Percentiles rank a stretch among this genome's conserved stretches.
phyloP scores from a whole-genome alignment of 2,888 invertebrate species.

The Ditylenchus weischeri region DNA sequence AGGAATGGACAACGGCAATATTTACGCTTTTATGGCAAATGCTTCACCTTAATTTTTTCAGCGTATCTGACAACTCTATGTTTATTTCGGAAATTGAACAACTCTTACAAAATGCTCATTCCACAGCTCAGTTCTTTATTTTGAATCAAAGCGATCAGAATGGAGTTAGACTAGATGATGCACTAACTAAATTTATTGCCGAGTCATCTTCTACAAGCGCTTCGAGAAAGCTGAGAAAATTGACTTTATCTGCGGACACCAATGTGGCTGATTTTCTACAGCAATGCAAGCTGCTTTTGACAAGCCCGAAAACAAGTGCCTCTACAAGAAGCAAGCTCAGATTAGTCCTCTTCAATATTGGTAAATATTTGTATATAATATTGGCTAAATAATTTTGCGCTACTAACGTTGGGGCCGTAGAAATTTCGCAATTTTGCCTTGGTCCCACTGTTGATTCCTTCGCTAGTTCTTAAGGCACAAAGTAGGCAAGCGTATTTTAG shows the following conservation, averaged over 20 bases:
- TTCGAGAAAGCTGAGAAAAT: background rate
- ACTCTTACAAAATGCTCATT: conserved; percentile 3
- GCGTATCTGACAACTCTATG: background rate
- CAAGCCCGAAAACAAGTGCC: background rate
- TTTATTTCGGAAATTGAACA: conserved; percentile 1
- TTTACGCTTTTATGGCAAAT: too few relatives aligned
- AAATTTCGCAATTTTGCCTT: too few relatives aligned
- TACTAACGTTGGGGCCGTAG: too few relatives aligned
- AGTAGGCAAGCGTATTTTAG: background rate
- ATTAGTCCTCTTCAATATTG: conserved; percentile 17
- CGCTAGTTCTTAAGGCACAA: too few relatives aligned
- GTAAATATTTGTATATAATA: background rate
- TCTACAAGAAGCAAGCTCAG: conserved; percentile 16
- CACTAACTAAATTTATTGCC: conserved; percentile 10
- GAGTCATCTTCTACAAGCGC: conserved; percentile 1
- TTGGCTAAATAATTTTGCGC: too few relatives aligned
- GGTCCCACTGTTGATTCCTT: too few relatives aligned
- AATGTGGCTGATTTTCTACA: conserved; percentile 11
- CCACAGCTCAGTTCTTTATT: conserved; percentile 12
- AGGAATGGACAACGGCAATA: too few relatives aligned
- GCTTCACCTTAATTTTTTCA: too few relatives aligned
- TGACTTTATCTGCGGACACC: background rate
- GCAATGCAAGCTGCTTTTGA: conserved; percentile 13
- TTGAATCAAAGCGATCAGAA: conserved; percentile 5
- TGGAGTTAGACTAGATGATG: conserved; percentile 1